phyloP scores from a whole-genome alignment of 2,797 vertebrate species.

The Chiroxiphia lanceolata region DNA sequence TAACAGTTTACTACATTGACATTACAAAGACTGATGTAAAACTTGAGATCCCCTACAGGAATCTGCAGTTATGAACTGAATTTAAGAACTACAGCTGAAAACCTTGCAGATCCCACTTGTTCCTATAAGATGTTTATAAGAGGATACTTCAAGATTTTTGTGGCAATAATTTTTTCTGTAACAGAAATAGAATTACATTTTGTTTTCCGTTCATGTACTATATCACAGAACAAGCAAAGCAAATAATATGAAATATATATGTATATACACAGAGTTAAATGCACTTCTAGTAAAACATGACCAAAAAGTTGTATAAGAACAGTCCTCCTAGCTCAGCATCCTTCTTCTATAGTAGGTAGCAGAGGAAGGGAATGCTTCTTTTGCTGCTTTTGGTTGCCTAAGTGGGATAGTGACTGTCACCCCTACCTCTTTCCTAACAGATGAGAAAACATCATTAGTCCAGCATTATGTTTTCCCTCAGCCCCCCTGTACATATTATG shows the following conservation, averaged over 20 bases:
- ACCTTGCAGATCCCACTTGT: neutral
- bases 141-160: neutral
- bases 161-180: neutral
- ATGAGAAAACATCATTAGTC: neutral
- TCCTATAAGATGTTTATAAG: neutral
- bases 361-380: accelerated
- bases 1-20: neutral
- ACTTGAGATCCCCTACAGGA: neutral
- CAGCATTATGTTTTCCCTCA: neutral
- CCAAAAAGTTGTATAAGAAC: neutral
- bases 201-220: neutral
- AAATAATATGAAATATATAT: neutral
- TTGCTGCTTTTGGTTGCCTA: neutral
- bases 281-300: neutral
- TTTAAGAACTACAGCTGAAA: constrained; percentile 1
- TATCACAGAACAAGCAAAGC: neutral
- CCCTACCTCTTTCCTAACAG: neutral
- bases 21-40: neutral
- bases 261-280: neutral
- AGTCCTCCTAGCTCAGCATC: neutral
- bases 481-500: no score
- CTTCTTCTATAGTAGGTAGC: neutral
- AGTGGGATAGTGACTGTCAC: neutral
- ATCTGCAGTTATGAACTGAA: neutral
- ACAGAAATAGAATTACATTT: neutral